phyloP scores from a whole-genome alignment of 2,113 vertebrate genomes.

The Merops nubicus region DNA sequence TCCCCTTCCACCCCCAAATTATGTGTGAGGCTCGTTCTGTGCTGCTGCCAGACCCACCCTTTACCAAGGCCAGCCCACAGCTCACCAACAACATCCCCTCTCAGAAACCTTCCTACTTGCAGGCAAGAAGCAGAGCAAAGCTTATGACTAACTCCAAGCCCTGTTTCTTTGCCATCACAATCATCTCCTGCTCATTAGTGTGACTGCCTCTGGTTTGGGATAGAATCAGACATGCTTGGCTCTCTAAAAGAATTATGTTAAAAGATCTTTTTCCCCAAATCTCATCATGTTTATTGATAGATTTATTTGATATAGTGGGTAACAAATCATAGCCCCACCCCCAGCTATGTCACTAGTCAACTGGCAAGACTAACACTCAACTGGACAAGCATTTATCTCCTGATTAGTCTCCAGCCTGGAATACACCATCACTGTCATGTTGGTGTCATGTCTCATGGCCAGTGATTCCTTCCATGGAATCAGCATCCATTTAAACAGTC shows the following conservation, averaged over 20 bases:
- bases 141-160: neutral
- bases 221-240: neutral
- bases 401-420: neutral
- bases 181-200: neutral
- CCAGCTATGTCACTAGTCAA: neutral
- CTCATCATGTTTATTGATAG: neutral
- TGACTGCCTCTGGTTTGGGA: neutral
- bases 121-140: neutral
- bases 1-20: conserved; percentile 32
- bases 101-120: neutral
- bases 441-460: neutral
- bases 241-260: too few relatives aligned
- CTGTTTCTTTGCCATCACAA: neutral
- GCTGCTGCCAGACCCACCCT: neutral
- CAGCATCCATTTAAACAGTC: neutral
- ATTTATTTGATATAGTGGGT: neutral
- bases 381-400: neutral
- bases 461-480: neutral
- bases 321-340: neutral
- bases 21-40: conserved; percentile 13
- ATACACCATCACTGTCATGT: neutral
- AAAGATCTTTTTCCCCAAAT: neutral
- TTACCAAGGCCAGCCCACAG: neutral
- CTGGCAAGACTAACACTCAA: neutral
- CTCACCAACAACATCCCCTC: neutral